These are phyloP conservation scores for Hemicentrotus pulcherrimus DNA, from an alignment of 35 echinoderm and acorn worm genomes.

Conservation along the genomic window DNA sequence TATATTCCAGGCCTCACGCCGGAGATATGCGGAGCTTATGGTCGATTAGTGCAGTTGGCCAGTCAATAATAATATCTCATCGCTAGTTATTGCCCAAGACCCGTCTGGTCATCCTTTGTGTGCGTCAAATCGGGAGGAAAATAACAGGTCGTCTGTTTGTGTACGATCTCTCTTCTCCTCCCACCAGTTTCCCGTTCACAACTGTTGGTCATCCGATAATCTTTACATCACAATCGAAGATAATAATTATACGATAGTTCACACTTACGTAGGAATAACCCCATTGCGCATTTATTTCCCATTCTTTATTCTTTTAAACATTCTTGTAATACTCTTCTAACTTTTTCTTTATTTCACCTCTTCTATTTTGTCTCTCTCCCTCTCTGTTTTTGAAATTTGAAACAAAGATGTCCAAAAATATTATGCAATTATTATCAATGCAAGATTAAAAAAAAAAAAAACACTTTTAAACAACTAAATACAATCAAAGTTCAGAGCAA, in stretches of 20 bases:
- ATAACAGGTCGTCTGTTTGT: conserved; percentile 3
- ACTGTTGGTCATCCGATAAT: background rate
- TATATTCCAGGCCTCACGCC: background rate
- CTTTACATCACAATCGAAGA: background rate
- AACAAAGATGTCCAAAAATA: too few relatives aligned
- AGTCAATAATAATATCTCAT: background rate
- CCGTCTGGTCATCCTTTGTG: conserved; percentile 40
- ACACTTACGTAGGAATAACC: background rate
- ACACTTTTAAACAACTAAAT: too few relatives aligned
- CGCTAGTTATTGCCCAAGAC: background rate
- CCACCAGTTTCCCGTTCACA: background rate
- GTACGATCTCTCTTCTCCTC: background rate
- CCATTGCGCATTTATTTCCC: background rate
- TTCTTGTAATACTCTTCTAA: background rate
- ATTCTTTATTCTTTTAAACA: background rate
- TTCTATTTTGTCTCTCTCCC: background rate
- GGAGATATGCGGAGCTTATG: conserved; percentile 30
- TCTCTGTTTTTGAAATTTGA: too few relatives aligned
- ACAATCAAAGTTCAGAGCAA: too few relatives aligned
- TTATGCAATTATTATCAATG: too few relatives aligned
- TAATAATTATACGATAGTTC: background rate
- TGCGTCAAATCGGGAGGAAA: background rate
- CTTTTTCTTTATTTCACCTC: too few relatives aligned
- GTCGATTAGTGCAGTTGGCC: conserved; percentile 26
- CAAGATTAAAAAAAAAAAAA: too few relatives aligned